Percentiles rank a stretch among this genome's conserved stretches.
Evolutionary conservation across 2,888 invertebrate genomes (phyloP).

Genomic region (Cryptocheilus praepositus): DNA sequence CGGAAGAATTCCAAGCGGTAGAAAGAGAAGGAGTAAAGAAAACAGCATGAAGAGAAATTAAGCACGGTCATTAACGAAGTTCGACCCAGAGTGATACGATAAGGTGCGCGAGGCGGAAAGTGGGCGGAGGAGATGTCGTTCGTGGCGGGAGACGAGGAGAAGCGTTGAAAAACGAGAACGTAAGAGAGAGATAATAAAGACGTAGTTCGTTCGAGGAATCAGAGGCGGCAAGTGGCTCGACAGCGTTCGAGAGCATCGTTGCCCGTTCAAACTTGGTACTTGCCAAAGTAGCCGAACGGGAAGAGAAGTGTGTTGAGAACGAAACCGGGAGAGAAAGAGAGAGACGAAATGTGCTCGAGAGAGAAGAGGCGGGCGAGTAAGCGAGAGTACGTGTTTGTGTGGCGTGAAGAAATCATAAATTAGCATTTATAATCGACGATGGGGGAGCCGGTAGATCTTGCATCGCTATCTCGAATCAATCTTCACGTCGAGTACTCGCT

Average conservation of each 20-base stretch:
- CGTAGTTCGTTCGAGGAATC: slow-evolving; percentile 50
- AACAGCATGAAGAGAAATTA: slow-evolving; percentile 4
- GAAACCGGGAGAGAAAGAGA: slow-evolving; percentile 1
- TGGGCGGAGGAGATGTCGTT: slow-evolving; percentile 30
- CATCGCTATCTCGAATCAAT: slow-evolving; percentile 56
- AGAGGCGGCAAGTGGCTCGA: slow-evolving; percentile 53
- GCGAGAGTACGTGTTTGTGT: slow-evolving; percentile 26
- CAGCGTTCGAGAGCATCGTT: slow-evolving; percentile 36
- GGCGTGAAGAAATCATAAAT: slow-evolving; percentile 64
- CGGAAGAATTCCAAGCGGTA: background rate
- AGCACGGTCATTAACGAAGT: slow-evolving; percentile 18
- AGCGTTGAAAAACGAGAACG: background rate
- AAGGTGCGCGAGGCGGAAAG: slow-evolving; percentile 25
- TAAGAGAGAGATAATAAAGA: slow-evolving; percentile 51
- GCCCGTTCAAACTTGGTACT: slow-evolving; percentile 47
- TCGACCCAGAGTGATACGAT: slow-evolving; percentile 15
- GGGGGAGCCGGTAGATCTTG: slow-evolving; percentile 45
- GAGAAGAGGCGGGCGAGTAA: slow-evolving; percentile 9
- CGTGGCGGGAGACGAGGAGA: slow-evolving; percentile 12
- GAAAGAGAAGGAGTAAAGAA: background rate
- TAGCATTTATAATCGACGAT: slow-evolving; percentile 65
- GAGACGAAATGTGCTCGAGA: background rate
- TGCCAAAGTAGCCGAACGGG: slow-evolving; percentile 34
- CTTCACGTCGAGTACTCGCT: slow-evolving; percentile 49
- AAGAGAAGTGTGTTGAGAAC: slow-evolving; percentile 7